phyloP scores from a whole-genome alignment of 1,140 invertebrate genomes.

The Cyclargus thomasi region DNA sequence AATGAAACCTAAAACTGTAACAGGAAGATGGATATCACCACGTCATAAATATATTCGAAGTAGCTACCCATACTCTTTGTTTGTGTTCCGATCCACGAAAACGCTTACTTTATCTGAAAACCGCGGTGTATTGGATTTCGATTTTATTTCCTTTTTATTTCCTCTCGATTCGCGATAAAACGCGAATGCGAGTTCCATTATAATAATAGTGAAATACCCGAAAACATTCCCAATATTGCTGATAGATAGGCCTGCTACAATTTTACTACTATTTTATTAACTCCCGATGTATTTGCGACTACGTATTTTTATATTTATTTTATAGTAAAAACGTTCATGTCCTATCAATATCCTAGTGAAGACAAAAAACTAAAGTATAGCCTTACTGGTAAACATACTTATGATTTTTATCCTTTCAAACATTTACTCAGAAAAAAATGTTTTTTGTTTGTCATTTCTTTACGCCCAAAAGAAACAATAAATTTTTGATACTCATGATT shows the following conservation, averaged over 20 bases:
- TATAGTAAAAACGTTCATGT: no score
- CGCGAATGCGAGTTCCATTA: not conserved
- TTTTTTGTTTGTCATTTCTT: no score
- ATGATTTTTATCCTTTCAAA: no score
- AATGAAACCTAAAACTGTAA: no score
- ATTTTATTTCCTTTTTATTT: slow-evolving; percentile 1
- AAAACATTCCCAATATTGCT: not conserved
- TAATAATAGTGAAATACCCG: not conserved
- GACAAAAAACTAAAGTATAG: no score
- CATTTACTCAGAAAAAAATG: no score
- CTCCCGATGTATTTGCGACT: not conserved
- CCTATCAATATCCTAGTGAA: no score
- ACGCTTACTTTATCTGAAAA: not conserved
- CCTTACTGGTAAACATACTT: no score
- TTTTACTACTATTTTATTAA: no score
- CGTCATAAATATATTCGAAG: not conserved
- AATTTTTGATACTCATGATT: not conserved
- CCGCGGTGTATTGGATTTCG: not conserved
- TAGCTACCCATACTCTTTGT: not conserved
- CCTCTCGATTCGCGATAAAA: not conserved
- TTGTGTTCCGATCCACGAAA: not conserved
- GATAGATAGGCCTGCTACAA: no score
- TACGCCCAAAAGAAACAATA: no score
- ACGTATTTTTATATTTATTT: no score
- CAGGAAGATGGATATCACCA: not conserved